These are phyloP conservation scores for Polypedilum vanderplanki DNA, from an alignment of 1,140 invertebrate genomes.

Conservation along the genomic window DNA sequence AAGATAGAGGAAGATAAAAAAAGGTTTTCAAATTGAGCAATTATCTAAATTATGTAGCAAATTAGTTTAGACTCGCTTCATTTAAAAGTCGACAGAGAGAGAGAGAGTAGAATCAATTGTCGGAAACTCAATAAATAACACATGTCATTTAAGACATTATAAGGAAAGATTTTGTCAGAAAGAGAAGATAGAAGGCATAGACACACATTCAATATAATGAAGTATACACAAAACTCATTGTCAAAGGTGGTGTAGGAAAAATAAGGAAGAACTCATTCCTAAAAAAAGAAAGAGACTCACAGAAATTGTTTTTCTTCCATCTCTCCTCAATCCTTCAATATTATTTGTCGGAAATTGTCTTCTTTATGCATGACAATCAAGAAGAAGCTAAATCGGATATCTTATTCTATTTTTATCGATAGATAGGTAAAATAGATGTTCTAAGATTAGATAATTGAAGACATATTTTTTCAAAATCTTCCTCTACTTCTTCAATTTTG, in stretches of 20 bases:
- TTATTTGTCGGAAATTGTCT: neutral
- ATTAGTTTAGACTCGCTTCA: slow-evolving; percentile 15
- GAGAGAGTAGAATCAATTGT: slow-evolving; percentile 11
- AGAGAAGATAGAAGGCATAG: no score
- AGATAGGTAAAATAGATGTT: neutral
- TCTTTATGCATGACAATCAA: neutral
- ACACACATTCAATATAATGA: no score
- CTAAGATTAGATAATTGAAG: slow-evolving; percentile 16
- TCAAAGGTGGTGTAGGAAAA: no score
- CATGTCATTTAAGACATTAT: slow-evolving; percentile 19
- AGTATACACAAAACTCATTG: no score
- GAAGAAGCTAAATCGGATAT: no score
- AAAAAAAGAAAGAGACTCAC: no score
- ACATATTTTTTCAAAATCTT: neutral
- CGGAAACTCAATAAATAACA: slow-evolving; percentile 25
- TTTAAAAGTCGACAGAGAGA: slow-evolving; percentile 10
- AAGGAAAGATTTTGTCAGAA: slow-evolving; percentile 21
- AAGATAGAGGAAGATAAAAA: neutral
- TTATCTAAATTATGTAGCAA: slow-evolving; percentile 24
- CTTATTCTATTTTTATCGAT: no score
- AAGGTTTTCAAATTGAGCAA: slow-evolving; percentile 19
- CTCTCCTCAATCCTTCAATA: neutral
- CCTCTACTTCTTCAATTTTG: no score
- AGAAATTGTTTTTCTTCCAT: neutral
- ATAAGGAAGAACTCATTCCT: no score